phyloP scores from a whole-genome alignment of 2,888 invertebrate species.

The Hipparchia semele region DNA sequence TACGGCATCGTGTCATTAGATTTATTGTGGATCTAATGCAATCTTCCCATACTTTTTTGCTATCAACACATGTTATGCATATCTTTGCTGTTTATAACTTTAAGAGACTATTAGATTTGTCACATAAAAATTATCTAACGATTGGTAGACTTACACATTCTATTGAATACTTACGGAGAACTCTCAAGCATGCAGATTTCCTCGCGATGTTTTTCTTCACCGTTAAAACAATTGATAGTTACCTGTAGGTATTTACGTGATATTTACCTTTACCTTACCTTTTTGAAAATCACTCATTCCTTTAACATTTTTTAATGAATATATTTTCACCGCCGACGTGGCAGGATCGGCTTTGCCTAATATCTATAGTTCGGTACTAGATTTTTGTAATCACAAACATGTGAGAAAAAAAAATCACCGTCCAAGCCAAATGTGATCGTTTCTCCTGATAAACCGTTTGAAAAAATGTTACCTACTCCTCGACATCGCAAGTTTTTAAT shows the following conservation, averaged over 20 bases:
- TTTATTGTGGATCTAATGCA: conserved; percentile 82
- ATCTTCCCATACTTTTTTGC: conserved; percentile 73
- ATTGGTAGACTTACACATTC: not conserved
- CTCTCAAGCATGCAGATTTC: not conserved
- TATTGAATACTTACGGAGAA: not conserved
- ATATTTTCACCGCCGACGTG: no score
- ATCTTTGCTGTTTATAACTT: not conserved
- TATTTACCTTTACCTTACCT: no score
- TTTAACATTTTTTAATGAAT: no score
- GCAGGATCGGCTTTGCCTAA: no score
- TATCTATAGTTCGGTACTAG: no score
- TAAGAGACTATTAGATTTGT: not conserved
- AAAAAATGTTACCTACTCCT: conserved; percentile 47
- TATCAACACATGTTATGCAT: conserved; percentile 37
- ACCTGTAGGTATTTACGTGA: no score
- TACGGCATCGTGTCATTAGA: conserved; percentile 81
- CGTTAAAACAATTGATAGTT: not conserved
- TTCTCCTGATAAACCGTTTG: not conserved
- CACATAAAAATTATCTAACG: not conserved
- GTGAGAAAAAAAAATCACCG: not conserved
- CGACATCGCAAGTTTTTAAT: conserved; percentile 70
- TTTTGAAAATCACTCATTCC: not conserved
- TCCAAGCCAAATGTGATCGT: conserved; percentile 9
- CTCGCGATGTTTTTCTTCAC: not conserved
- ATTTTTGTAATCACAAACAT: no score